Evolutionary conservation across 2,113 vertebrate genomes (phyloP).

Genomic region (Puntigrus tetrazona): DNA sequence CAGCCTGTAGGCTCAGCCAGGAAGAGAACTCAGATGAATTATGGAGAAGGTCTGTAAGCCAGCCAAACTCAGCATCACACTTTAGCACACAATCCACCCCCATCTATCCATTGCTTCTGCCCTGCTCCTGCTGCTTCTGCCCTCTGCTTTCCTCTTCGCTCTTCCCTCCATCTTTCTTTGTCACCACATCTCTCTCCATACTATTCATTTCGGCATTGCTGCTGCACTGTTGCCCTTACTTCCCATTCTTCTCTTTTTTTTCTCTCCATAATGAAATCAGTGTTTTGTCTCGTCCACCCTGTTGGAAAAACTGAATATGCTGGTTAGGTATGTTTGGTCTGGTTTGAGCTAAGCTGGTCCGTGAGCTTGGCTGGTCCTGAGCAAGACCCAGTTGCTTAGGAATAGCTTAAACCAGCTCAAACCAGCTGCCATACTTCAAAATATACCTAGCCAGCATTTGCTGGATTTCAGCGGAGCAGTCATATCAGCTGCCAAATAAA

Average conservation of each 20-base stretch:
- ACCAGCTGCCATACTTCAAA: too few species aligned
- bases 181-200: neutral
- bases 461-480: neutral
- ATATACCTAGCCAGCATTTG: too few species aligned
- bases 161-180: slow-evolving; percentile 29
- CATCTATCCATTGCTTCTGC: slow-evolving; percentile 17
- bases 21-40: slow-evolving; percentile 57
- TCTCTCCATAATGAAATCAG: neutral
- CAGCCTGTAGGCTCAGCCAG: slow-evolving; percentile 54
- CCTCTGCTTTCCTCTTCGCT: neutral
- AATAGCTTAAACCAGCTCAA: too few species aligned
- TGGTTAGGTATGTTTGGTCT: too few species aligned
- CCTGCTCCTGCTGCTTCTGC: slow-evolving; percentile 18
- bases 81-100: slow-evolving; percentile 20
- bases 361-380: too few species aligned
- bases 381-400: too few species aligned
- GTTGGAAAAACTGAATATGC: too few species aligned
- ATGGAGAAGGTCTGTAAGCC: slow-evolving; percentile 47
- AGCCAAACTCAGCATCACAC: slow-evolving; percentile 37
- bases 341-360: too few species aligned
- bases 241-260: neutral
- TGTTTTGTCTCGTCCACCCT: neutral
- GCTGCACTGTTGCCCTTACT: neutral
- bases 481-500: neutral
- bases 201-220: slow-evolving; percentile 1